Evolutionary conservation across 1,140 invertebrate species (phyloP), one percentile per base, ranked within the genome.

Genomic region (Bombus sibiricus): DNA sequence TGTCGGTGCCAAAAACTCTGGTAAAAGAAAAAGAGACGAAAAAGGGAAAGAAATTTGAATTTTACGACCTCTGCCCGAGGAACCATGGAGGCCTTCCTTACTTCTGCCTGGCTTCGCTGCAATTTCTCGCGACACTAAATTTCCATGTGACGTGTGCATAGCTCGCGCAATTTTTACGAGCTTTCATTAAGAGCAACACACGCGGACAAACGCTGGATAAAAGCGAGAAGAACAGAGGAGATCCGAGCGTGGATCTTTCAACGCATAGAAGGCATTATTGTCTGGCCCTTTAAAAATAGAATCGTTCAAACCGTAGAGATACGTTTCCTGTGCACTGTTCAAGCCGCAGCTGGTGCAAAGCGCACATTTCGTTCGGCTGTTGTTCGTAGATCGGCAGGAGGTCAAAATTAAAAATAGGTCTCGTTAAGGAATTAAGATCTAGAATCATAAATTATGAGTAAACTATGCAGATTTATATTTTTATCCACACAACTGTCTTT

Each of bases 261-360:
- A 15, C 81, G 57, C 25, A 82, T 76, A 76, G 82, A 66, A 68
- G 86, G 59, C 86, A 75, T 87, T 87, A 87, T 87, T 85, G 76
- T 85, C 76, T 39, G 47, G 82, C 22, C 43, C 22, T 87, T 87
- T 85, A 85, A 87, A 85, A 85, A 87, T 87, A 85, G 82, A 87
- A 83, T 9, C 72, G 69, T 79, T 87, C 82, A 39, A 59, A 87
- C 62, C 39, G 78, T 64, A 64, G 86, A 86, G 72, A 66, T 81
- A 72, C 66, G 28, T 86, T 86, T 74, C 73, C 83, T 86, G 59
- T 66, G 64, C 57, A 25, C 53, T 22, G 18, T 37, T 72, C 41
- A 32, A 59, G 79, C 39, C 25, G 39, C 85, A 83, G 81, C 77
- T 85, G 86, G 78, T 53, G 78, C 71, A 72, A 66, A 62, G 57